Evolutionary conservation across 2,888 invertebrate genomes (phyloP), one percentile per base, ranked within the genome.

Genomic region (Prosapia bicincta): DNA sequence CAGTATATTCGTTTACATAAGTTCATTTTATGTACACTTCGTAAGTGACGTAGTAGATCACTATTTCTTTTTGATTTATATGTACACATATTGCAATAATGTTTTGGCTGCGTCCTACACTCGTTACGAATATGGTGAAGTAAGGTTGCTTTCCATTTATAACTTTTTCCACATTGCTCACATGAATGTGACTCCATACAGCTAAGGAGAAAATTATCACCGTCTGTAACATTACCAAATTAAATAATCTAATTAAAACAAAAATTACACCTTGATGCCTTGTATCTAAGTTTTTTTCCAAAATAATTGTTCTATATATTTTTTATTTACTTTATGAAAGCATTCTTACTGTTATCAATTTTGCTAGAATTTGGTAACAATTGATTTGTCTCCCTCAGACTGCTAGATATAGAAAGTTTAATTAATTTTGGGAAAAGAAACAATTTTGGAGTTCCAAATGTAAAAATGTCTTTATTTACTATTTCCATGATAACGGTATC

Each of bases 51-150:
- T 65, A 24, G 26, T 25, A 71, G n/a, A 9, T 38, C 54, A n/a
- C 71, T 28, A 7, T 71, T 71, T 15, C 54, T 23, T 71, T 71
- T 71, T 5, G 71, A 13, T 20, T 26, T 26, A 26, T 43, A 71
- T 15, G 28, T 1, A 26, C 71, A 71, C 24, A 65, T 54, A 20
- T 25, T 23, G n/a, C 71, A 71, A n/a, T 24, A 28, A 23, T 54
- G 75, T 32, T 76, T 70, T n/a, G 71, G 32, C 13, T 74, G 72
- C 26, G 77, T 78, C 13, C 75, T 75, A 38, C 78, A 78, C 65
- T 82, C 81, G 43, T 77, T 76, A 26, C 74, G 74, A 28, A 76
- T 73, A 71, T 79, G 79, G 3, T 79, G 71, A 25, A 69, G 20
- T 69, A 80, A 74, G 23, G 72, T 77, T 68, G 72, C 73, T 69